Evolutionary conservation across 1,140 invertebrate species (phyloP).

Genomic region (Elymnias hypermnestra): DNA sequence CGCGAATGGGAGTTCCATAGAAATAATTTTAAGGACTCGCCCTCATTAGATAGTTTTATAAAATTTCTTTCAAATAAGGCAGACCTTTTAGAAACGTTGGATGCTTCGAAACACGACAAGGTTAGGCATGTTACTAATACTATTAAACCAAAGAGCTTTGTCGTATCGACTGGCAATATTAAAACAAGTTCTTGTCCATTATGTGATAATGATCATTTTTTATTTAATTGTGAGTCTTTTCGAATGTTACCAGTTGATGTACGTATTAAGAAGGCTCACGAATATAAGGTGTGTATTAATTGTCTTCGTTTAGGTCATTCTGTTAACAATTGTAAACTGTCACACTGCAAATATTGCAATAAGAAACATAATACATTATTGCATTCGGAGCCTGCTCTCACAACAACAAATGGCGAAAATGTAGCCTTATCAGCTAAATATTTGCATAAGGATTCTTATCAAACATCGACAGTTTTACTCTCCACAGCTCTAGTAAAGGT

Average conservation of each 20-base stretch:
- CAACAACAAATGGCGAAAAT: background rate
- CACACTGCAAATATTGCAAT: background rate
- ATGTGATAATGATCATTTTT: conserved; percentile 13
- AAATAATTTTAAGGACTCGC: conserved; percentile 7
- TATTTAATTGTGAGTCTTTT: conserved; percentile 24
- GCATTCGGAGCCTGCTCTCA: background rate
- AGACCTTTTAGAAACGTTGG: background rate
- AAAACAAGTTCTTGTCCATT: conserved; percentile 11
- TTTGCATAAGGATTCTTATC: too few relatives aligned
- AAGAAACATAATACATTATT: background rate
- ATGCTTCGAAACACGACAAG: background rate
- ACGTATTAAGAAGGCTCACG: conserved; percentile 13
- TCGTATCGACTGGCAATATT: background rate
- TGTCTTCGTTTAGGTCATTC: background rate
- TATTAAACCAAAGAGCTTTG: conserved; percentile 3
- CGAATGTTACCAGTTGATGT: conserved; percentile 8
- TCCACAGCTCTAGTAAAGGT: conserved; percentile 27
- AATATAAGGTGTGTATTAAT: conserved; percentile 4
- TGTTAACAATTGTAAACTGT: background rate
- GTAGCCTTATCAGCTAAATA: too few relatives aligned
- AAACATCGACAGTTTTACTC: background rate
- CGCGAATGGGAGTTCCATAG: conserved; percentile 21
- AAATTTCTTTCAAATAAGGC: conserved; percentile 10
- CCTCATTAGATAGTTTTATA: conserved; percentile 11
- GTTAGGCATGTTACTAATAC: background rate